Percentiles rank a stretch among this genome's conserved stretches.
These are phyloP conservation scores for Enhydra lutris DNA, from an alignment of 2,113 vertebrate species.

Conservation along the genomic window DNA sequence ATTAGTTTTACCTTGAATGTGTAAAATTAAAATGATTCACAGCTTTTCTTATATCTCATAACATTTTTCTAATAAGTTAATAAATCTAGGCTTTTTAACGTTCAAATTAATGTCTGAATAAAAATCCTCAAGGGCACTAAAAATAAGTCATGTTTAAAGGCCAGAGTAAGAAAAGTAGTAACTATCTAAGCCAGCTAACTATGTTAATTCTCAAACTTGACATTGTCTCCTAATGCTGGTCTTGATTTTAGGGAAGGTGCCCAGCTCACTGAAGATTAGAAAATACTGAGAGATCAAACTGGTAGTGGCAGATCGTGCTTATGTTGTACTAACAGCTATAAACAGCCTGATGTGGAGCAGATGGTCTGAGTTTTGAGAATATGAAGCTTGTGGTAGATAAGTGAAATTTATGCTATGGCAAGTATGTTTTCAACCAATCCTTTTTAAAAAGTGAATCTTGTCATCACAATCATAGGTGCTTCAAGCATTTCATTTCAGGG, in stretches of 20 bases:
- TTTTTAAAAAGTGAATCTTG: background rate
- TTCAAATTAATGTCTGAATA: background rate
- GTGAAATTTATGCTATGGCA: background rate
- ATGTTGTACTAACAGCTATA: background rate
- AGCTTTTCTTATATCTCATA: background rate
- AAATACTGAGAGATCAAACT: background rate
- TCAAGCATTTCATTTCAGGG: background rate
- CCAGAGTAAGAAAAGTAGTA: background rate
- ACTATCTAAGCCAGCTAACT: background rate
- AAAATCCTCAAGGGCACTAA: background rate
- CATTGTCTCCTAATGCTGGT: background rate
- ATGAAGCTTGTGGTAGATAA: background rate
- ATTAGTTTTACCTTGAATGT: background rate
- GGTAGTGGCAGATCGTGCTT: background rate
- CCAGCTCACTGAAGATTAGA: background rate
- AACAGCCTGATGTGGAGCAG: background rate
- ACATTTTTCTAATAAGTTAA: background rate
- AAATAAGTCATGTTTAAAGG: background rate
- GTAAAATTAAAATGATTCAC: background rate
- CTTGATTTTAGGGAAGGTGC: background rate
- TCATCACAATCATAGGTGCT: background rate
- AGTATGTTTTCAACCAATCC: background rate
- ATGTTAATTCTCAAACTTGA: background rate
- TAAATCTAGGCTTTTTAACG: background rate
- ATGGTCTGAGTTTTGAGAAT: background rate